Evolutionary conservation across 2,113 vertebrate genomes (phyloP), one percentile per base, ranked within the genome.

Genomic region (Charadrius vociferus): DNA sequence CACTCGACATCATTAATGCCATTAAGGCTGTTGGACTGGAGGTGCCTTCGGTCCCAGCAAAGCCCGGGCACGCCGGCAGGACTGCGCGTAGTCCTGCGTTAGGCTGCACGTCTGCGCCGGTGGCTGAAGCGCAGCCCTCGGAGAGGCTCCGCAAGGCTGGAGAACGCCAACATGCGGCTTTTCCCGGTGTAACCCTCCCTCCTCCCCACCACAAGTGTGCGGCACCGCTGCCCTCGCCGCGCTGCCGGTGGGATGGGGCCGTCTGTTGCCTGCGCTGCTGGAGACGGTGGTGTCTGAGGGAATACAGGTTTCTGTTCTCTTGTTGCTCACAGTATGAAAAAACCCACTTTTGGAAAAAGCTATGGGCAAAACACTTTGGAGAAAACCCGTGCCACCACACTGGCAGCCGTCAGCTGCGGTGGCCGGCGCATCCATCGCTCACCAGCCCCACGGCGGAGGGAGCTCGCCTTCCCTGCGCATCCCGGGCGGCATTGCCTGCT

Each of bases 401-500:
- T 18, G 7, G 52, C 61, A 65, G 58, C 49, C 3, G 1, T 50
- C 36, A n/a, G 20, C 74, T 16, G 67, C 23, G 24, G 66, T 22
- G 66, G 52, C 29, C 0, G 1, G 58, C 32, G 9, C 41, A 58
- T 34, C 30, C 2, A 0, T n/a, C 23, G 50, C 32, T 50, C 39
- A 6, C 34, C 43, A 49, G 41, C 47, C 39, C 56, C 1, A 1
- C 2, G 3, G 36, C 6, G 3, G 14, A 56, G 55, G 53, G 21
- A 52, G 32, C 43, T 77, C 12, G 0, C 63, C 62, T 32, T 16
- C n/a, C 41, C 50, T 1, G 0, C 1, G 1, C 32, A 49, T 24
- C 61, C 50, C 0, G 0, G 17, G 15, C 2, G 7, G 32, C 80
- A 39, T 52, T 13, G 0, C 32, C 78, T 1, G 1, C 45, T 34